Evolutionary conservation across 2,797 vertebrate genomes (phyloP).

Genomic region (Cynodonichthys magdalenae): DNA sequence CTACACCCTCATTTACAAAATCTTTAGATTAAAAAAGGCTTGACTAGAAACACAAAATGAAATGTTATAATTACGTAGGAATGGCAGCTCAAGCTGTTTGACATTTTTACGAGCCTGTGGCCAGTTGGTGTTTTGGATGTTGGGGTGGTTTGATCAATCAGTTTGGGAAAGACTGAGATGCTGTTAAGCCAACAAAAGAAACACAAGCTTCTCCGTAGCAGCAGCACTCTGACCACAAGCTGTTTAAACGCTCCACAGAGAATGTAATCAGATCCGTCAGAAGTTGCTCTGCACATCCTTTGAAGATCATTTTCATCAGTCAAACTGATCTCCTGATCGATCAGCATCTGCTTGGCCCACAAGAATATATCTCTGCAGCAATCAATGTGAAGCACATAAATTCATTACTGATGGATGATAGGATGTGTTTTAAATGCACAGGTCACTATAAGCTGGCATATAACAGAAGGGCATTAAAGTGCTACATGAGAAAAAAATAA

Average conservation of each 20-base stretch:
- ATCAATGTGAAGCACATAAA: slow-evolving; percentile 30
- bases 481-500: slow-evolving; percentile 28
- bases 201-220: slow-evolving; percentile 37
- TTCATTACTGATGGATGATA: slow-evolving; percentile 51
- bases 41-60: slow-evolving; percentile 12
- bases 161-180: slow-evolving; percentile 25
- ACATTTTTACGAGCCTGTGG: slow-evolving; percentile 17
- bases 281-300: slow-evolving; percentile 41
- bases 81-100: slow-evolving; percentile 8
- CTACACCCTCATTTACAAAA: slow-evolving; percentile 21
- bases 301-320: slow-evolving; percentile 51
- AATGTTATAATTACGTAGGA: neutral
- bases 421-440: slow-evolving; percentile 24
- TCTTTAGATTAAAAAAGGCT: slow-evolving; percentile 17
- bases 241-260: slow-evolving; percentile 30
- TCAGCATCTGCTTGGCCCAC: slow-evolving; percentile 37
- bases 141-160: slow-evolving; percentile 28
- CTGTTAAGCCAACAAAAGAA: slow-evolving; percentile 45
- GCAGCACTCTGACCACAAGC: slow-evolving; percentile 38
- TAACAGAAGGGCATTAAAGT: slow-evolving; percentile 16
- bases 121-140: slow-evolving; percentile 29
- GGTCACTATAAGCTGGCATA: slow-evolving; percentile 34
- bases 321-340: slow-evolving; percentile 43
- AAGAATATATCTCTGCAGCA: slow-evolving; percentile 37
- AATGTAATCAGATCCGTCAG: slow-evolving; percentile 41